phyloP scores from a whole-genome alignment of 37 sponge, comb jelly and placozoan genomes.

The Petrosia ficiformis region DNA sequence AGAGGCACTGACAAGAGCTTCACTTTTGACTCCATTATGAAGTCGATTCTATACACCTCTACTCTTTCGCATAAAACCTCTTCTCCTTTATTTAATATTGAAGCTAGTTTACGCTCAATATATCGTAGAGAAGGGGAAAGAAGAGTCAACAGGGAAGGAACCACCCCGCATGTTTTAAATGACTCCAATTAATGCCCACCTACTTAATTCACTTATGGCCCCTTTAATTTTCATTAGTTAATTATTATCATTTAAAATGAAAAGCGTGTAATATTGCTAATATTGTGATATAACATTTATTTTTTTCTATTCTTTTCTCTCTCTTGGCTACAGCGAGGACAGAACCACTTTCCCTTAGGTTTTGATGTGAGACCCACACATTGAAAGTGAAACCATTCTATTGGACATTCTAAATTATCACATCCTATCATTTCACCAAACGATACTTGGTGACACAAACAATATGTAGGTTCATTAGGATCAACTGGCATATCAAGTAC shows the following conservation, averaged over 20 bases:
- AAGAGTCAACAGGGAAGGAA: background rate
- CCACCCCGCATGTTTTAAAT: no score
- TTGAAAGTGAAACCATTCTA: slow-evolving; percentile 89
- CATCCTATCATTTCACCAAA: slow-evolving; percentile 95
- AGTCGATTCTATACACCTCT: no score
- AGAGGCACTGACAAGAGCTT: slow-evolving; percentile 36
- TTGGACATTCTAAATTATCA: slow-evolving; percentile 81
- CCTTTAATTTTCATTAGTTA: no score
- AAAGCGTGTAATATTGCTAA: no score
- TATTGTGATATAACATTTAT: no score
- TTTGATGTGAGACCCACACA: slow-evolving; percentile 88
- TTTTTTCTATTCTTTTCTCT: slow-evolving; percentile 43
- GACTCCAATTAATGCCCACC: no score
- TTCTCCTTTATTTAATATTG: no score
- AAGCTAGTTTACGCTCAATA: no score
- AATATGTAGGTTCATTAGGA: slow-evolving; percentile 95
- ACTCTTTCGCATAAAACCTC: no score
- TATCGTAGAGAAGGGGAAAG: background rate
- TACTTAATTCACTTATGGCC: no score
- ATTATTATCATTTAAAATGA: no score
- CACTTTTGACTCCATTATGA: slow-evolving; percentile 2
- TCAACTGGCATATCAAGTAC: slow-evolving; percentile 98
- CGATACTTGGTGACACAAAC: slow-evolving; percentile 93
- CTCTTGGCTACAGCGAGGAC: slow-evolving; percentile 63
- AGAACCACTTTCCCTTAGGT: slow-evolving; percentile 93